phyloP scores from a whole-genome alignment of 2,797 vertebrate species.

The Enteromius fasciolatus region DNA sequence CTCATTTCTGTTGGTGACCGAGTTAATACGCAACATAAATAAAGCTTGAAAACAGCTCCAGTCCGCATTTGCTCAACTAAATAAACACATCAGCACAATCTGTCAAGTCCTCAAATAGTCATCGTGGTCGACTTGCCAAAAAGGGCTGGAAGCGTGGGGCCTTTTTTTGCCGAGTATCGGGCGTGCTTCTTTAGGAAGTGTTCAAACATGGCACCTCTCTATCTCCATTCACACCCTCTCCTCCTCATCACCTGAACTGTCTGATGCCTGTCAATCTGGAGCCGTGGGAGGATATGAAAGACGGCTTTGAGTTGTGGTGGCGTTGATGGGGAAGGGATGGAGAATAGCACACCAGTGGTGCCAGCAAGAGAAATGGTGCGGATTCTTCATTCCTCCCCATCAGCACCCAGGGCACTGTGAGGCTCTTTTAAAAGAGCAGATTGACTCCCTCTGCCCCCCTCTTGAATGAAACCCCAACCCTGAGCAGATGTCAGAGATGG shows the following conservation, averaged over 20 bases:
- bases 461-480: constrained; percentile 69
- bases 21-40: constrained; percentile 65
- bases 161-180: constrained; percentile 61
- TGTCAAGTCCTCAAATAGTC: constrained; percentile 70
- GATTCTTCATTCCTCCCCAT: constrained; percentile 59
- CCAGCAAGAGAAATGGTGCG: constrained; percentile 63
- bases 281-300: constrained; percentile 65
- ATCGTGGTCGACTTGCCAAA: constrained; percentile 61
- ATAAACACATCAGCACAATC: constrained; percentile 70
- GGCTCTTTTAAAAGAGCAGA: constrained; percentile 65
- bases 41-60: constrained; percentile 64
- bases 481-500: constrained; percentile 70
- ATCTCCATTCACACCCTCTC: constrained; percentile 69
- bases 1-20: constrained; percentile 61
- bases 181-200: constrained; percentile 66
- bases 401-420: constrained; percentile 58
- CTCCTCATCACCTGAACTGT: constrained; percentile 71
- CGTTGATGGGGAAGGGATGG: constrained; percentile 61
- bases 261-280: constrained; percentile 69
- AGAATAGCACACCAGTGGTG: constrained; percentile 65
- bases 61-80: constrained; percentile 63
- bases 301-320: constrained; percentile 59
- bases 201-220: constrained; percentile 70
- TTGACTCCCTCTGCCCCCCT: constrained; percentile 67
- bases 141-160: constrained; percentile 48